Conservation (phyloP, 2,888 invertebrate genomes). For the Athalia cordata region DNA sequence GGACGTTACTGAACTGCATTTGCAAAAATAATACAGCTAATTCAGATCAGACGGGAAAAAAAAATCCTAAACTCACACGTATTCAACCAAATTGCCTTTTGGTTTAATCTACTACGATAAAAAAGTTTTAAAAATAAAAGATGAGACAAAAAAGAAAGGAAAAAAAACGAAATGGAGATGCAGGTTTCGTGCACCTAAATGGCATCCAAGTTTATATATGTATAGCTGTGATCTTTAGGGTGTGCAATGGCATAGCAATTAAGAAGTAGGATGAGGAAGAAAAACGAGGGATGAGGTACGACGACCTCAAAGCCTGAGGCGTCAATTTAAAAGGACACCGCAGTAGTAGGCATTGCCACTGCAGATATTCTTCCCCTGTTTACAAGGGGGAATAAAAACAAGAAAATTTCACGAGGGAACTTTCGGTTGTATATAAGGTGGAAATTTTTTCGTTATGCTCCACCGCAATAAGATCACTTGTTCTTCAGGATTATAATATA, state of each 20-base stretch:
- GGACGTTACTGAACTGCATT: conserved; percentile 27
- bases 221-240: too few relatives aligned
- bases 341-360: not conserved
- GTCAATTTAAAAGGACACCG: not conserved
- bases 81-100: not conserved
- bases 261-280: too few relatives aligned
- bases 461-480: too few relatives aligned
- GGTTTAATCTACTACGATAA: not conserved
- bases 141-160: not conserved
- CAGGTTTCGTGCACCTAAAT: too few relatives aligned
- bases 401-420: too few relatives aligned
- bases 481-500: too few relatives aligned
- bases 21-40: not conserved
- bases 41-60: not conserved
- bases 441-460: too few relatives aligned
- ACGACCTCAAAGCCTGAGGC: not conserved
- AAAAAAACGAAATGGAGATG: not conserved
- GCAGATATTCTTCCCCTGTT: not conserved
- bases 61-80: not conserved
- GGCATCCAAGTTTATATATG: too few relatives aligned
- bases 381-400: not conserved
- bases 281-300: too few relatives aligned
- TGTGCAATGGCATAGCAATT: too few relatives aligned
- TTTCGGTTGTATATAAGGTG: too few relatives aligned
- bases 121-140: not conserved